Percentiles rank a stretch among this genome's conserved stretches.
These are phyloP conservation scores for Julus scandinavius DNA, from an alignment of 2,888 invertebrate genomes.

Conservation along the genomic window DNA sequence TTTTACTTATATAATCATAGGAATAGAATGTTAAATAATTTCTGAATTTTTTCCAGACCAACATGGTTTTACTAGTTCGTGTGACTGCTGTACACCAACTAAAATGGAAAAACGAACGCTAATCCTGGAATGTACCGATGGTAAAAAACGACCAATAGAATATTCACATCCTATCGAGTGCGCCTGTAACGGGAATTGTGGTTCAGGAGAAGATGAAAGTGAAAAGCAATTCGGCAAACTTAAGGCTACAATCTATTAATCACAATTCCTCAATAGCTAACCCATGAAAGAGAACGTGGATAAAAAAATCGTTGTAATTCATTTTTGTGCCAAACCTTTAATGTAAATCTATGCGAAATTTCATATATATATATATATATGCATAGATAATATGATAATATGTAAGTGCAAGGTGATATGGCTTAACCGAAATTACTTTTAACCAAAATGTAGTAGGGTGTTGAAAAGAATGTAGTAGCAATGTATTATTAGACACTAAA, in stretches of 20 bases:
- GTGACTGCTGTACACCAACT: conserved; percentile 56
- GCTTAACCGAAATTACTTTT: no score
- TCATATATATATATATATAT: no score
- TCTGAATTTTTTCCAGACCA: conserved; percentile 39
- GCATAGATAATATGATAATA: no score
- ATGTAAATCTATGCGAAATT: no score
- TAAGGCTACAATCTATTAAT: background rate
- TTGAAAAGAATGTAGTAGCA: no score
- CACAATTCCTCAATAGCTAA: background rate
- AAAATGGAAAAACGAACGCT: conserved; percentile 52
- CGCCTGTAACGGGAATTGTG: conserved; percentile 47
- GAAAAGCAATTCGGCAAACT: conserved; percentile 37
- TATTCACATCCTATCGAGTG: conserved; percentile 55
- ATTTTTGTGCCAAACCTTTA: background rate
- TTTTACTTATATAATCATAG: background rate
- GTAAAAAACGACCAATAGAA: conserved; percentile 52
- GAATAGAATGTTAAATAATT: background rate
- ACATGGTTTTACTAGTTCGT: conserved; percentile 55
- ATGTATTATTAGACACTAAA: no score
- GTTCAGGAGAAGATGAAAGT: conserved; percentile 9
- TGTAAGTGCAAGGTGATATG: no score
- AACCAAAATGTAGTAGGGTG: no score
- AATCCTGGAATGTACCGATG: conserved; percentile 56
- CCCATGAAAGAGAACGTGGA: background rate
- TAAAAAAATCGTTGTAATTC: background rate